A percentile compares a stretch with the other conserved stretches of the same genome.
These are phyloP conservation scores for Meiosimyza platycephala DNA, from an alignment of 2,888 invertebrate species.

Conservation along the genomic window DNA sequence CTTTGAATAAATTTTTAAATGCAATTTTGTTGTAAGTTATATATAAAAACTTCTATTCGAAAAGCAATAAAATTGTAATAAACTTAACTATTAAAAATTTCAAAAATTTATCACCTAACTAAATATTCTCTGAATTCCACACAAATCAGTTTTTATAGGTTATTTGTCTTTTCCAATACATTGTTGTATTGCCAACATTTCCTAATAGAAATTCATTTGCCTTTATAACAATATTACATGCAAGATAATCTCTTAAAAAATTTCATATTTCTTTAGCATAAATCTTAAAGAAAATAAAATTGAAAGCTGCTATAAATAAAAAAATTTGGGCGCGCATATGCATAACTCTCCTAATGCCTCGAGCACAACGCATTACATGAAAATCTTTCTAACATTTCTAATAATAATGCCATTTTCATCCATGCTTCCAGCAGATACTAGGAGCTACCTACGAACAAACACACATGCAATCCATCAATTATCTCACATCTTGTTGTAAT, in stretches of 20 bases:
- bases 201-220: background rate
- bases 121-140: no score
- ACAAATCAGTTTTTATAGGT: no score
- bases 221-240: background rate
- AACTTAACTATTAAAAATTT: no score
- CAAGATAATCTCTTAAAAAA: background rate
- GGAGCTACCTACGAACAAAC: background rate
- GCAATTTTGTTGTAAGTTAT: no score
- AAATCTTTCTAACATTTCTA: conserved; percentile 12
- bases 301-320: conserved; percentile 12
- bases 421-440: no score
- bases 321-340: conserved; percentile 4
- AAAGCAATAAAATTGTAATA: no score
- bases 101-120: no score
- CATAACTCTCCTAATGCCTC: conserved; percentile 1
- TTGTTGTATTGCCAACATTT: background rate
- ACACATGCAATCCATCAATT: conserved; percentile 17
- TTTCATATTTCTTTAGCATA: conserved; percentile 8
- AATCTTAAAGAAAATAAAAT: conserved; percentile 9
- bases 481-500: no score
- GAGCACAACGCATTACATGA: background rate
- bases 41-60: no score
- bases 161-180: background rate
- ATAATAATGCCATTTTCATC: background rate
- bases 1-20: no score